Evolutionary conservation across 2,797 vertebrate genomes (phyloP).

Genomic region (Poecilia wingei): DNA sequence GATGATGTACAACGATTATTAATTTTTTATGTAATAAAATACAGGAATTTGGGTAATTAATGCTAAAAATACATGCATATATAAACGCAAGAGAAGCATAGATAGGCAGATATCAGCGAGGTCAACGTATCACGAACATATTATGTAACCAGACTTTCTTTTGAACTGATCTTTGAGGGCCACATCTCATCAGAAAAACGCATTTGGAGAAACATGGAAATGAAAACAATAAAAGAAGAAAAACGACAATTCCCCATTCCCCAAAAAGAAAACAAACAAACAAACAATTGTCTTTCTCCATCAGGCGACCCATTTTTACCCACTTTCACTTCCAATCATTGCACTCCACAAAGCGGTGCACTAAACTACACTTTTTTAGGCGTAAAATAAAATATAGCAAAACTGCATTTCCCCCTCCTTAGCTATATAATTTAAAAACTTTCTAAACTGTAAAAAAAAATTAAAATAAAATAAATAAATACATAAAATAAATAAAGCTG

Average conservation of each 20-base stretch:
- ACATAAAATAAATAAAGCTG: too few relatives aligned
- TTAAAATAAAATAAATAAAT: background rate
- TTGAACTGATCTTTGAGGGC: background rate
- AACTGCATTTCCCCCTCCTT: background rate
- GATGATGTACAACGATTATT: background rate
- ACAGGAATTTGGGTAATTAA: background rate
- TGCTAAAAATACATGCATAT: background rate
- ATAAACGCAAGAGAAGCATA: background rate
- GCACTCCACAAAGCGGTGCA: background rate
- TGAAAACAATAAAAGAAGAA: background rate
- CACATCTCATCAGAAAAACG: conserved; percentile 10
- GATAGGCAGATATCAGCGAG: background rate
- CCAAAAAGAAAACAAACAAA: background rate
- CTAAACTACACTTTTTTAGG: conserved; percentile 12
- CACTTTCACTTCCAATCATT: conserved; percentile 6
- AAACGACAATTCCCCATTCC: background rate
- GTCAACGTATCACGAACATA: background rate
- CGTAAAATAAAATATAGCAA: background rate
- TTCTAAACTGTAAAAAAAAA: background rate
- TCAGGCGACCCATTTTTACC: background rate
- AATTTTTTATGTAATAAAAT: background rate
- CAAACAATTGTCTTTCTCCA: background rate
- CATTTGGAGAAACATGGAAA: background rate
- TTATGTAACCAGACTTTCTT: conserved; percentile 70
- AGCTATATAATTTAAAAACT: background rate